Evolutionary conservation across 2,888 invertebrate species (phyloP).

Genomic region (Steinernema hermaphroditum): DNA sequence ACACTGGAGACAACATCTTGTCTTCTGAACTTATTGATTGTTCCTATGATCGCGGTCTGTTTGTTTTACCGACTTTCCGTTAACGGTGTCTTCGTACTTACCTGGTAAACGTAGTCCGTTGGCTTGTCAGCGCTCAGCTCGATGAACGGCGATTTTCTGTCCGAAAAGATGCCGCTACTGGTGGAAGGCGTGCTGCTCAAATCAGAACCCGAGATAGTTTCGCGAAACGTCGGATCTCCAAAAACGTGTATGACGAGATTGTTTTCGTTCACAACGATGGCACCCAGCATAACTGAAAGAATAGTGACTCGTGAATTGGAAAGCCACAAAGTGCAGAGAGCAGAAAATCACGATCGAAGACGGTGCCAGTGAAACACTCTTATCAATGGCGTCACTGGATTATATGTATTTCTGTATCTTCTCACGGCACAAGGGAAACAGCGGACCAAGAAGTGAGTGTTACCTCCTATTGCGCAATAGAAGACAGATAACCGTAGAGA

Average conservation of each 20-base stretch:
- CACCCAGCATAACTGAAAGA: conserved; percentile 14
- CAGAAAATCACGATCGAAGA: conserved; percentile 1
- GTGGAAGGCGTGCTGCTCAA: conserved; percentile 24
- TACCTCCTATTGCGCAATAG: conserved; percentile 17
- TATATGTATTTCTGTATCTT: conserved; percentile 11
- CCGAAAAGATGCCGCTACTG: conserved; percentile 18
- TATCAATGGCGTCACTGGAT: conserved; percentile 17
- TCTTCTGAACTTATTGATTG: too few species aligned
- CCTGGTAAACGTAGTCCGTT: conserved; percentile 12
- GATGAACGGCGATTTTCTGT: conserved; percentile 6
- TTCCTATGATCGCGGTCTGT: too few species aligned
- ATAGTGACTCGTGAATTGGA: not conserved
- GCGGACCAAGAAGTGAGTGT: not conserved
- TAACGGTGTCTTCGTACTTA: too few species aligned
- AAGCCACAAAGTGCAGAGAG: conserved; percentile 15
- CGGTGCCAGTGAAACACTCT: conserved; percentile 8
- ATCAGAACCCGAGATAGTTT: conserved; percentile 4
- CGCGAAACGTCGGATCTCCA: conserved; percentile 2
- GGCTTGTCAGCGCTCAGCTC: conserved; percentile 19
- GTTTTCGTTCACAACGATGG: conserved; percentile 19
- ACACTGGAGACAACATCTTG: too few species aligned
- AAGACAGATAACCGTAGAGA: not conserved
- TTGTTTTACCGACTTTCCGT: too few species aligned
- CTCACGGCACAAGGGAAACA: not conserved
- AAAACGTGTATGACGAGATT: conserved; percentile 21